A percentile compares a stretch with the other conserved stretches of the same genome.
phyloP scores from a whole-genome alignment of 2,113 vertebrate genomes.

The Columba janthina region DNA sequence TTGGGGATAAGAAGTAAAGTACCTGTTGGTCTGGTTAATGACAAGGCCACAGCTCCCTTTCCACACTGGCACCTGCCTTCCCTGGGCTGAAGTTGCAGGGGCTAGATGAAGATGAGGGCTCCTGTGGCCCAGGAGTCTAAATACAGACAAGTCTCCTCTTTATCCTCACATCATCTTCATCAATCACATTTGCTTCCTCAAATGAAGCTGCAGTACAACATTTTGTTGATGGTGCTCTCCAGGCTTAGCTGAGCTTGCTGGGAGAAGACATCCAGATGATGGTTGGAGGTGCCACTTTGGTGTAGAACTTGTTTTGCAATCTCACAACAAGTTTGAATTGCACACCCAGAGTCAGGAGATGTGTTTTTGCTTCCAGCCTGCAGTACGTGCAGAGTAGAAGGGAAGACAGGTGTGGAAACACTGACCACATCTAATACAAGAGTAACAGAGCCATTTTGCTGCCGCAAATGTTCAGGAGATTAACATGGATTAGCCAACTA shows the following conservation, averaged over 20 bases:
- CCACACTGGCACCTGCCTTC: not conserved
- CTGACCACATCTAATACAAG: not conserved
- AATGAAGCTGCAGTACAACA: not conserved
- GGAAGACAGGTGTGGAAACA: not conserved
- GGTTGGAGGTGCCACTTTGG: not conserved
- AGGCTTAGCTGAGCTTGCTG: not conserved
- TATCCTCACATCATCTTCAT: no score
- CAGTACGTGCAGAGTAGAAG: not conserved
- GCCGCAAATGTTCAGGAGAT: not conserved
- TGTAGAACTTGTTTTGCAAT: not conserved
- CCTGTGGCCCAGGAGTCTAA: not conserved
- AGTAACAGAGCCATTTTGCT: not conserved
- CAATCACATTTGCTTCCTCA: not conserved
- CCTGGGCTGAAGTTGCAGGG: not conserved
- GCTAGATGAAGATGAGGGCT: not conserved
- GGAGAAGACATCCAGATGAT: not conserved
- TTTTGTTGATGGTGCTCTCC: not conserved
- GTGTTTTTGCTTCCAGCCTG: not conserved
- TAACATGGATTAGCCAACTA: not conserved
- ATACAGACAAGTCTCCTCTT: not conserved
- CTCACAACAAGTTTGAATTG: not conserved
- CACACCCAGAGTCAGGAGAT: not conserved
- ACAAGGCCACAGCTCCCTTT: not conserved
- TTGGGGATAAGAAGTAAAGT: not conserved
- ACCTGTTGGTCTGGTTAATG: not conserved